Conservation (phyloP, 2,113 vertebrate genomes). For the Siniperca knerii region DNA sequence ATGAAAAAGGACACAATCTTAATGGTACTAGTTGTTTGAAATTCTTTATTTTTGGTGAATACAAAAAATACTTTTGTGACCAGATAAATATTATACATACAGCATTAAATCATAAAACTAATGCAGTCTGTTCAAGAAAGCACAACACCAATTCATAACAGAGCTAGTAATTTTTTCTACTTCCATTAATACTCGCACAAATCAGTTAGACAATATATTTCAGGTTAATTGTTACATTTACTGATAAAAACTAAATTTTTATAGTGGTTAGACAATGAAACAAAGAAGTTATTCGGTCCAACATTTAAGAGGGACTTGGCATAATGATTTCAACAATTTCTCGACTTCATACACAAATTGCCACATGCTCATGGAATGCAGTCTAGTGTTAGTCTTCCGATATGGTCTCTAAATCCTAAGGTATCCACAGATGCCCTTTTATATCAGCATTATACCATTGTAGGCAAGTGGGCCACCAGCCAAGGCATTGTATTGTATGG, state of each 20-base stretch:
- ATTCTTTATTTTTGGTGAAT: slow-evolving; percentile 86
- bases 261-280: slow-evolving; percentile 79
- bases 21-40: slow-evolving; percentile 77
- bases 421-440: slow-evolving; percentile 70
- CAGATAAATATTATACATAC: slow-evolving; percentile 88
- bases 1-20: not conserved
- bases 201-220: slow-evolving; percentile 79
- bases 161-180: slow-evolving; percentile 73
- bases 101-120: slow-evolving; percentile 82
- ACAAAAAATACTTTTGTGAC: slow-evolving; percentile 91
- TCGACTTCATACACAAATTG: slow-evolving; percentile 72
- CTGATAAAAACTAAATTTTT: slow-evolving; percentile 76
- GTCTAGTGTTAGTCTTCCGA: slow-evolving; percentile 65
- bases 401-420: slow-evolving; percentile 64
- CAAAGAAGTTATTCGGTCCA: slow-evolving; percentile 57
- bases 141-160: slow-evolving; percentile 83
- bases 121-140: slow-evolving; percentile 81
- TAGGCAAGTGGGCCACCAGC: slow-evolving; percentile 74
- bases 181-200: slow-evolving; percentile 74
- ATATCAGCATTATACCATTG: slow-evolving; percentile 62
- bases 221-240: slow-evolving; percentile 83
- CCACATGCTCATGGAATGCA: slow-evolving; percentile 83
- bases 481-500: slow-evolving; percentile 79
- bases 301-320: slow-evolving; percentile 57
- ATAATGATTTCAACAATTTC: slow-evolving; percentile 61